Evolutionary conservation across 2,888 invertebrate species (phyloP).

Genomic region (Sphinx pinastri): DNA sequence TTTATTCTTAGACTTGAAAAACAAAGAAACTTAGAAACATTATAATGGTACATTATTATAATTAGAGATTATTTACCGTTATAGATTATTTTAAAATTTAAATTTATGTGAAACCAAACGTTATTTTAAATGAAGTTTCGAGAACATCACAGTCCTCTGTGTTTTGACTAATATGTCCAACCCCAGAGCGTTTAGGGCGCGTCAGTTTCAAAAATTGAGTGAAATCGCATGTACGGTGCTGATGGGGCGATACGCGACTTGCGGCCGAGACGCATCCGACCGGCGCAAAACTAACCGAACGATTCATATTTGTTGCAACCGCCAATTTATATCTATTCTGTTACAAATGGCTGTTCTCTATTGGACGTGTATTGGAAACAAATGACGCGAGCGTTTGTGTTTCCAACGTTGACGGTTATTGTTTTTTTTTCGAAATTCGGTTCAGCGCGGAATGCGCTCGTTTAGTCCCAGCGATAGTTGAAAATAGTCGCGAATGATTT

Average conservation of each 20-base stretch:
- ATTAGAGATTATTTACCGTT: too few species aligned
- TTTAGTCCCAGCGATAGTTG: conserved; percentile 19
- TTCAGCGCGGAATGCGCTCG: conserved; percentile 10
- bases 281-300: conserved; percentile 57
- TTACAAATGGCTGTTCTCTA: conserved; percentile 73
- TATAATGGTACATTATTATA: too few species aligned
- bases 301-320: conserved; percentile 72
- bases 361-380: conserved; percentile 74
- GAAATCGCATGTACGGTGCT: conserved; percentile 80
- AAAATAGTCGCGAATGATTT: conserved; percentile 21
- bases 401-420: conserved; percentile 28
- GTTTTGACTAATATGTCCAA: conserved; percentile 69
- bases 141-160: conserved; percentile 46
- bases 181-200: conserved; percentile 65
- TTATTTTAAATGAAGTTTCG: background rate
- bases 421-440: conserved; percentile 24
- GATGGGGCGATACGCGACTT: conserved; percentile 66
- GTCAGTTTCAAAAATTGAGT: conserved; percentile 83
- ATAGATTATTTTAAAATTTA: too few species aligned
- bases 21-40: too few species aligned
- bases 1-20: too few species aligned
- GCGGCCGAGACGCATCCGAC: conserved; percentile 48
- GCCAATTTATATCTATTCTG: conserved; percentile 75
- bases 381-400: conserved; percentile 57
- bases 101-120: background rate